Evolutionary conservation across 1,140 invertebrate genomes (phyloP).

Genomic region (Drosophila lini): DNA sequence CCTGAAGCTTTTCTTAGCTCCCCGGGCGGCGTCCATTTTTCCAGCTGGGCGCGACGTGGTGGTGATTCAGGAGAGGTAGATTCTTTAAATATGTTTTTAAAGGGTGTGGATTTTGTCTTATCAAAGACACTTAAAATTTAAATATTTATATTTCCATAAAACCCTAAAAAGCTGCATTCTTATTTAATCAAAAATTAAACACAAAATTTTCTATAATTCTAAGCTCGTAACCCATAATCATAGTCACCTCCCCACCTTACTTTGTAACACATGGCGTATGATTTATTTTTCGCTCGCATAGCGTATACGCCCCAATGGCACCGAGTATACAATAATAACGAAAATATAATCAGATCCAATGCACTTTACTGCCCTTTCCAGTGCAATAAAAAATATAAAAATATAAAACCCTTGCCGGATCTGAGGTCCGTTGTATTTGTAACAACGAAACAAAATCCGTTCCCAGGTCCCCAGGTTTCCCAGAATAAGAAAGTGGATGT

Average conservation of each 20-base stretch:
- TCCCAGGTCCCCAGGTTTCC: conserved; percentile 7
- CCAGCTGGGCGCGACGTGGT: neutral
- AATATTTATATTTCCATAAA: too few species aligned
- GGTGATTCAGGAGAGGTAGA: neutral
- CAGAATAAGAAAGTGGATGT: conserved; percentile 11
- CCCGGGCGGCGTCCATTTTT: neutral
- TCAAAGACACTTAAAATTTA: too few species aligned
- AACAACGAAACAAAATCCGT: conserved; percentile 5
- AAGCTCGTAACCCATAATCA: neutral
- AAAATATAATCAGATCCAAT: conserved; percentile 27
- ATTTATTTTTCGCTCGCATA: conserved; percentile 24
- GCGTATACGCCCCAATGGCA: conserved; percentile 50
- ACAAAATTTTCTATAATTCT: neutral
- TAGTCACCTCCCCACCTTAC: neutral
- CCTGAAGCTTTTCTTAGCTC: neutral
- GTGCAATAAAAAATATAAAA: conserved; percentile 8
- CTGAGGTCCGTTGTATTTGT: conserved; percentile 14
- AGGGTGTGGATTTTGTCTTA: neutral
- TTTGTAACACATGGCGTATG: conserved; percentile 54
- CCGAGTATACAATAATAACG: neutral
- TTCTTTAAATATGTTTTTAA: neutral
- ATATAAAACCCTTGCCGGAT: conserved; percentile 31
- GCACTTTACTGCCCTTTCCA: conserved; percentile 52
- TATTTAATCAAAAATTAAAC: neutral
- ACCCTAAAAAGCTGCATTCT: too few species aligned